Evolutionary conservation across 2,888 invertebrate genomes (phyloP).

Genomic region (Nebria salina): DNA sequence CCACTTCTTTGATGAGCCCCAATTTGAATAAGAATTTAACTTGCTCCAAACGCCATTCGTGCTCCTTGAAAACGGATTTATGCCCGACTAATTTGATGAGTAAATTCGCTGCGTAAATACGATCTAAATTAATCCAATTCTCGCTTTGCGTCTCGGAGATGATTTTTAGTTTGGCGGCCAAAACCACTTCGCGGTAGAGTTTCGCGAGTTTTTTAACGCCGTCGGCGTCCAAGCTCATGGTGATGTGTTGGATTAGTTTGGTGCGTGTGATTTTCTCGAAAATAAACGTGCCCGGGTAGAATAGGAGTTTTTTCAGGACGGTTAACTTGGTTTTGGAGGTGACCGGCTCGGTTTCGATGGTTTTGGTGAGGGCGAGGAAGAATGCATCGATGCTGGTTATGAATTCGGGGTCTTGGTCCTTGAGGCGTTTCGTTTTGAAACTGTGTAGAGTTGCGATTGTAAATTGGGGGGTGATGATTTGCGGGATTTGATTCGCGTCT

Average conservation of each 20-base stretch:
- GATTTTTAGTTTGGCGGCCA: constrained; percentile 66
- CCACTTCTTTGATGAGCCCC: constrained; percentile 69
- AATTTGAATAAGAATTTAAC: constrained; percentile 73
- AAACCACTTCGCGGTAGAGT: constrained; percentile 70
- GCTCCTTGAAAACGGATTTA: constrained; percentile 62
- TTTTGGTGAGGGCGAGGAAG: constrained; percentile 65
- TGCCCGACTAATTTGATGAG: constrained; percentile 63
- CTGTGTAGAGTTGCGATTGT: constrained; percentile 72
- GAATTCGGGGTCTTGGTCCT: constrained; percentile 68
- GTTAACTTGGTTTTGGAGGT: constrained; percentile 67
- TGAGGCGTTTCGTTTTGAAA: constrained; percentile 69
- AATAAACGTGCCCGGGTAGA: constrained; percentile 76
- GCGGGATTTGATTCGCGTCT: constrained; percentile 66
- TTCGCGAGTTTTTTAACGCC: constrained; percentile 73
- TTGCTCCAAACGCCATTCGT: constrained; percentile 73
- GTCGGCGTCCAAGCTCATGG: constrained; percentile 68
- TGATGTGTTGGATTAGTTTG: constrained; percentile 72
- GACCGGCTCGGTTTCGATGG: constrained; percentile 64
- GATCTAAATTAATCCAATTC: constrained; percentile 75
- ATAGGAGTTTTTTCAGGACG: constrained; percentile 71
- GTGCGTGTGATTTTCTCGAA: constrained; percentile 78
- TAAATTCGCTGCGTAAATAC: constrained; percentile 72
- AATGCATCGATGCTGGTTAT: constrained; percentile 68
- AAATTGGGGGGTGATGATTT: constrained; percentile 72
- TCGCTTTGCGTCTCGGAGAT: constrained; percentile 63